Evolutionary conservation across 2,113 vertebrate genomes (phyloP), one percentile per base, ranked within the genome.

Genomic region (Neodontobutis hainanensis): DNA sequence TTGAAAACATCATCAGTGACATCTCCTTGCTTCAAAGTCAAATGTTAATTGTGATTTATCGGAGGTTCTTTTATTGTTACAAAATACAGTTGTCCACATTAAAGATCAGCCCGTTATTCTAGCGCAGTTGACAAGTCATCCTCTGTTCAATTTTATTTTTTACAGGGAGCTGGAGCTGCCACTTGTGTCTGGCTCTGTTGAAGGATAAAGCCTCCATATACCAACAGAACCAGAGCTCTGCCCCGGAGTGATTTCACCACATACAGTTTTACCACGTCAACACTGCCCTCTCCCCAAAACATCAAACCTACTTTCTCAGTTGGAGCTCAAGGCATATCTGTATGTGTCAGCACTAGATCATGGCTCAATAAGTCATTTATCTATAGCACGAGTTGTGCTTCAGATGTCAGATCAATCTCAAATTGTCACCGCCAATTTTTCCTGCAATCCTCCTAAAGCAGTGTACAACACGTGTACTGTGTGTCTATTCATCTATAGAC

Each of bases 131-230:
- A n/a, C 8, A 55, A 9, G n/a, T 55, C 5, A 55, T 7, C 14
- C 12, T 53, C 0, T n/a, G 35, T 38, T n/a, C 8, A 8, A 6
- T n/a, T 55, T 3, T 55, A 14, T 52, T 11, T 52, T 55, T 61
- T 74, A 27, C 85, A 97, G 97, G 97, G 85, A 98, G 97, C 72
- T 98, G 97, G 97, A 98, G 96, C 89, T 98, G 97, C 89, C 97
- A 97, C 77, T 87, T 98, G 81, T 98, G 97, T 93, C 92, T 98
- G 94, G 95, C 94, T 87, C 92, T 98, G 85, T 89, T 98, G 76
- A 98, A 98, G 89, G 97, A 98, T 79, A 98, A 98, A 86, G 97
- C 97, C 8, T 98, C 97, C 60, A 98, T 98, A 86, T 98, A 96
- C 91, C 95, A 96, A 92, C 95, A 96, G 92, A 98, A 95, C 93